Percentiles rank a stretch among this genome's conserved stretches.
Conservation (phyloP, 2,888 invertebrate species). For the Parnassius smintheus region DNA sequence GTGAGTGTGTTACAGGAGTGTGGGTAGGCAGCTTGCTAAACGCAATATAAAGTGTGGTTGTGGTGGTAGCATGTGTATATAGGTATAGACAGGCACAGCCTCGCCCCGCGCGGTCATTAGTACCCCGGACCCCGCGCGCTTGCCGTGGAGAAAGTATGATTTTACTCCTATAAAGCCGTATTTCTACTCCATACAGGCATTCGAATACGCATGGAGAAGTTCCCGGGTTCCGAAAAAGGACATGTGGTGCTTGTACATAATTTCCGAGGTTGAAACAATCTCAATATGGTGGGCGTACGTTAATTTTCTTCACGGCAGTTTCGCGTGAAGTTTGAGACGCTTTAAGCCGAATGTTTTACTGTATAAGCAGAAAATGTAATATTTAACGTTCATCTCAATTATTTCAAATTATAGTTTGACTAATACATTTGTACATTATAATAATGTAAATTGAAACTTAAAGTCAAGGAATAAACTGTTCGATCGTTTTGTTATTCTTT, state of each 20-base stretch:
- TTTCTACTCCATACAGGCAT: slow-evolving; percentile 81
- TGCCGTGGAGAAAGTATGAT: slow-evolving; percentile 79
- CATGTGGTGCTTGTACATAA: slow-evolving; percentile 76
- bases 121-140: slow-evolving; percentile 49
- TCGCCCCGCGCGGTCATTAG: slow-evolving; percentile 77
- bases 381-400: too few relatives aligned
- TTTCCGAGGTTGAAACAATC: slow-evolving; percentile 75
- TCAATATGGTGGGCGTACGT: slow-evolving; percentile 63
- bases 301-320: slow-evolving; percentile 52
- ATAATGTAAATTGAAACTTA: too few relatives aligned
- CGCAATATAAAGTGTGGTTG: slow-evolving; percentile 80
- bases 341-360: slow-evolving; percentile 26
- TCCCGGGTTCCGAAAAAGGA: slow-evolving; percentile 73
- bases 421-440: too few relatives aligned
- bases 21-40: slow-evolving; percentile 78
- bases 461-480: too few relatives aligned
- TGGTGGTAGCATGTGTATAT: slow-evolving; percentile 58
- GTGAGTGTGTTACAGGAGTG: slow-evolving; percentile 55
- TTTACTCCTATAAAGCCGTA: slow-evolving; percentile 81
- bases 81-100: slow-evolving; percentile 66
- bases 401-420: too few relatives aligned
- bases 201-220: slow-evolving; percentile 72
- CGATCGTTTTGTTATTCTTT: too few relatives aligned
- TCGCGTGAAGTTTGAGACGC: slow-evolving; percentile 33
- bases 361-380: neutral